Evolutionary conservation across 37 sponge, comb jelly and placozoan genomes (phyloP), one percentile per base, ranked within the genome.

Genomic region (Chondrilla cf. caribensis): DNA sequence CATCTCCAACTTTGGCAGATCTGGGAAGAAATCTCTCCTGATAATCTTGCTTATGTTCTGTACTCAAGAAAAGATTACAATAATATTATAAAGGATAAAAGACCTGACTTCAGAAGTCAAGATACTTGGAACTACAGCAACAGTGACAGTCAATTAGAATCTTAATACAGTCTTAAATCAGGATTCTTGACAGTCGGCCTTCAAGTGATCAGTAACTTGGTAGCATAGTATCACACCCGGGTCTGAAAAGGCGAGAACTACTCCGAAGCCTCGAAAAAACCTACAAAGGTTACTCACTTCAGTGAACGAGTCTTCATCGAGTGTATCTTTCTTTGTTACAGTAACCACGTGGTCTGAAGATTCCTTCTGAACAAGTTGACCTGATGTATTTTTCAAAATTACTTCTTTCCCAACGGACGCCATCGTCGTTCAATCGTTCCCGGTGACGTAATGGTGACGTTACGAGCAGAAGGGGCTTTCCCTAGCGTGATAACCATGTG

Each of bases 1-100:
- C 28, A 89, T 94, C 83, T 91, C 75, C 58, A 97, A 79, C 44
- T 94, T 91, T 26, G 84, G 80, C 21, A 94, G 72, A 81, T 97
- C 95, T 0, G 97, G 97, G 78, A 97, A 97, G 90, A 97, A 97
- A 70, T 97, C 97, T 38, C 97, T 28, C n/a, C 87, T 79, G 41
- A 97, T 94, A 39, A 97, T 97, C 22, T 78, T 60, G 25, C 82
- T 85, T 67, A 97, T 47, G 9, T 86, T 81, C 97, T 97, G 78
- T 47, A 11, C n/a, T n/a, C n/a, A n/a, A n/a, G 42, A 65, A 28
- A 36, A 22, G 26, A 78, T 22, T 55, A 32, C 17, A 15, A 43
- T 17, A 29, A 43, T 17, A 55, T 55, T 55, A 55, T 55, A 55
- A 19, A 41, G 7, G 54, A 78, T 14, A 77, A 80, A 58, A 58